phyloP scores from a whole-genome alignment of 23 tunicate species.

The Oikopleura vanhoeffeni region DNA sequence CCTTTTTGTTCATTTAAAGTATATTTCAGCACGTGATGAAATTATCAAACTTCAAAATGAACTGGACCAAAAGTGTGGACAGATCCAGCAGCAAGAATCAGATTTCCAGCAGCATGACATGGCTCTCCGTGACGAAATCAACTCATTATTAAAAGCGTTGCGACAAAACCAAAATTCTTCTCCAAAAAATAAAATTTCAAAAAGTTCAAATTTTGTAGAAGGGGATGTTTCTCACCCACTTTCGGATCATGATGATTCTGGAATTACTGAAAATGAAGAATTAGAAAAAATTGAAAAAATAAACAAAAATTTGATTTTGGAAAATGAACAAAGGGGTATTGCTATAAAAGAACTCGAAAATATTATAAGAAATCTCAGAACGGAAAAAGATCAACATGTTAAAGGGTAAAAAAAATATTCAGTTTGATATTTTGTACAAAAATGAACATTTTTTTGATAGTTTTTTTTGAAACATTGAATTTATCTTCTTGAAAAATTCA shows the following conservation, averaged over 20 bases:
- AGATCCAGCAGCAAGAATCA: slow-evolving; percentile 1
- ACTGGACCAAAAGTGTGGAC: background rate
- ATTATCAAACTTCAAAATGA: background rate
- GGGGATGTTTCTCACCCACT: background rate
- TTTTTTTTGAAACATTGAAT: too few species aligned
- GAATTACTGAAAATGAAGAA: background rate
- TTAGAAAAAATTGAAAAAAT: background rate
- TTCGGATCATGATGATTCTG: background rate
- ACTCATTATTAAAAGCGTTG: background rate
- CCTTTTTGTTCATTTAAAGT: background rate
- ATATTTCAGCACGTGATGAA: slow-evolving; percentile 10
- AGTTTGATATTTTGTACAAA: too few species aligned
- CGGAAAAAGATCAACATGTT: background rate
- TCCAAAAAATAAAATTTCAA: background rate
- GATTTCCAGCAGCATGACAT: slow-evolving; percentile 9
- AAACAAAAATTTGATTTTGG: background rate
- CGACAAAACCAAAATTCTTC: background rate
- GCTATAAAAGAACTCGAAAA: background rate
- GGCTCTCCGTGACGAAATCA: slow-evolving; percentile 2
- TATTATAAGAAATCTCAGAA: background rate
- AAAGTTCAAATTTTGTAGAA: background rate
- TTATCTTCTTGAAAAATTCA: too few species aligned
- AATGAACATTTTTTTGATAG: too few species aligned
- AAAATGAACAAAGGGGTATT: background rate
- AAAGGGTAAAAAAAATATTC: background rate